A percentile compares a stretch with the other conserved stretches of the same genome.
Conservation (phyloP, 30 jellyfish, hydroid and myxozoan genomes). For the Phacellophora camtschatica region DNA sequence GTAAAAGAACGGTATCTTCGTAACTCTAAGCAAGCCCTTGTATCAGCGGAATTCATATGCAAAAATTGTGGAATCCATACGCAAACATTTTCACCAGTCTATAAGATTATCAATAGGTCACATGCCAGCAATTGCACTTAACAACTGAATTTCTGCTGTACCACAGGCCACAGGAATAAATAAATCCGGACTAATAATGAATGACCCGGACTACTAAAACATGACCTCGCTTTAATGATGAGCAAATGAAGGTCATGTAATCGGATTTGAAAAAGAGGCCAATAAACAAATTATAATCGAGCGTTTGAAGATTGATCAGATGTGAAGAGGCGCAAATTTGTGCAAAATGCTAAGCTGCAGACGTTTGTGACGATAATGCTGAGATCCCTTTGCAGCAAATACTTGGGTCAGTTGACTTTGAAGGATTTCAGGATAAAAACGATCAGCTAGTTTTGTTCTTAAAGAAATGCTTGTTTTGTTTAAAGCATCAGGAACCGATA, state of each 20-base stretch:
- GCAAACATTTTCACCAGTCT: too few relatives aligned
- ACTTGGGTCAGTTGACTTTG: constrained; percentile 56
- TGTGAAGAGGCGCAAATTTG: background rate
- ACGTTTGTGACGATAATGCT: background rate
- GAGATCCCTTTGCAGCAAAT: background rate
- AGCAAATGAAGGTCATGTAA: background rate
- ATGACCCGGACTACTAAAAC: too few relatives aligned
- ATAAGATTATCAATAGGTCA: too few relatives aligned
- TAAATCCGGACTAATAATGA: too few relatives aligned
- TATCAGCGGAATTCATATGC: too few relatives aligned
- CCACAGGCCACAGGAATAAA: too few relatives aligned
- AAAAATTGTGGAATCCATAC: too few relatives aligned
- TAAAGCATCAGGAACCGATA: background rate
- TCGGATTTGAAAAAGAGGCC: constrained; percentile 12
- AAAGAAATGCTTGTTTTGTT: constrained; percentile 21
- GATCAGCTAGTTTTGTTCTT: constrained; percentile 13
- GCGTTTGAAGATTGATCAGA: background rate
- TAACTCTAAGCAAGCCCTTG: too few relatives aligned
- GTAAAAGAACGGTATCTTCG: too few relatives aligned
- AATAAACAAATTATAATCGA: background rate
- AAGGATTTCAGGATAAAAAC: constrained; percentile 10
- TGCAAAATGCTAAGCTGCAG: constrained; percentile 11
- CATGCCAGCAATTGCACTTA: too few relatives aligned
- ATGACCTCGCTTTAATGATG: too few relatives aligned
- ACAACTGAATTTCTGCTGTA: too few relatives aligned